Evolutionary conservation across 2,797 vertebrate species (phyloP), one percentile per base, ranked within the genome.

Genomic region (Notolabrus celidotus): DNA sequence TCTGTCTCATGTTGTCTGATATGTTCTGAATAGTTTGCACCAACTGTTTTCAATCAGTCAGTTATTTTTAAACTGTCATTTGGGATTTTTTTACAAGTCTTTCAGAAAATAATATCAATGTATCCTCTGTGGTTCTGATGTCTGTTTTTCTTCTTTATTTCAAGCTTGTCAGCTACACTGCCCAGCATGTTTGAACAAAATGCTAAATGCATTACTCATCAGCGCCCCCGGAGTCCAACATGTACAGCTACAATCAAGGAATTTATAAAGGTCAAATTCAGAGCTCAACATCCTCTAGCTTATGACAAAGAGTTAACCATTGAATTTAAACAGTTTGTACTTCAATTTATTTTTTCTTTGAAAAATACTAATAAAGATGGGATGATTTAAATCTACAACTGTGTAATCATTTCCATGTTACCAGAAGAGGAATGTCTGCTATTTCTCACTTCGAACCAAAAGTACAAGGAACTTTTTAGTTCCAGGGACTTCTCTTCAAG

Each of bases 221-320:
- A 80, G 84, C 65, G 56, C 82, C 78, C 63, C 80, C 49, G 0
- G 23, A 55, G 74, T 25, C 16, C 51, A 63, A 25, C 12, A 1
- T 16, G 7, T 62, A 71, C 20, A 72, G 80, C 69, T 84, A 60
- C 77, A 85, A 36, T 0, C 22, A 52, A 50, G 10, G 2, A 22
- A 53, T 58, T 36, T 51, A 0, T 33, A 29, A n/a, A 16, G 23
- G 12, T 46, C 41, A n/a, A 39, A 23, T 43, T 9, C 31, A 19
- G 7, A 60, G 23, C 34, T 67, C 10, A 42, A 14, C 29, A 42
- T 60, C 20, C 25, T 14, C 12, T 12, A 14, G n/a, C n/a, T n/a
- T n/a, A n/a, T n/a, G n/a, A n/a, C n/a, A n/a, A n/a, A n/a, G n/a
- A n/a, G n/a, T n/a, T n/a, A n/a, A n/a, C n/a, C n/a, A n/a, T n/a